Percentiles rank a stretch among this genome's conserved stretches.
Evolutionary conservation across 1,140 invertebrate species (phyloP).

Genomic region (Ganaspis sp.): DNA sequence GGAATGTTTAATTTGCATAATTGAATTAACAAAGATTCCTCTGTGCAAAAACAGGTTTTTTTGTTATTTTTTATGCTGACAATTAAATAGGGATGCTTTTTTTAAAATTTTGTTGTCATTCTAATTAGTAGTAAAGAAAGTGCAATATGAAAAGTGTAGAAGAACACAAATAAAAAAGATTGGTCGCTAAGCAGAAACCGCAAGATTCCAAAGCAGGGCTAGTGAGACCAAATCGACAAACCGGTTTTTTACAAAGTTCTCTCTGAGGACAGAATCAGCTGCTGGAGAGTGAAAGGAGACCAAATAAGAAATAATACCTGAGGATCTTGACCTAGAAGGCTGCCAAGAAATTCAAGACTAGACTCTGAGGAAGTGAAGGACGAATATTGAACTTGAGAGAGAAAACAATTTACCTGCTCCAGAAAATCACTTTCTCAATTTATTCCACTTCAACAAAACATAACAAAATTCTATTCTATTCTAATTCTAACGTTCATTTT

Average conservation of each 20-base stretch:
- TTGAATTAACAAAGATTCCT: too few relatives aligned
- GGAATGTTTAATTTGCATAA: too few relatives aligned
- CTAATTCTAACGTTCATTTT: too few relatives aligned
- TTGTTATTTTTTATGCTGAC: neutral
- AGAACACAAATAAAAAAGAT: constrained; percentile 14
- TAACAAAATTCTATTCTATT: too few relatives aligned
- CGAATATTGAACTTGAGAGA: neutral
- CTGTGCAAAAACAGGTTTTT: too few relatives aligned
- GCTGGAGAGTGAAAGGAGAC: constrained; percentile 32
- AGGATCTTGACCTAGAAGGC: constrained; percentile 23
- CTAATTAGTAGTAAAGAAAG: neutral
- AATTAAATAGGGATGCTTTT: too few relatives aligned
- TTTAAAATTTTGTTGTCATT: neutral
- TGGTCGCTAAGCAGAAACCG: constrained; percentile 27
- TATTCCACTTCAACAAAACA: too few relatives aligned
- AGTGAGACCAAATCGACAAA: constrained; percentile 31
- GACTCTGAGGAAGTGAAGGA: neutral
- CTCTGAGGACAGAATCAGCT: constrained; percentile 12
- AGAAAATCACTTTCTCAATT: too few relatives aligned
- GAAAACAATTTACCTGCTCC: too few relatives aligned
- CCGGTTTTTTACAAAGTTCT: constrained; percentile 35
- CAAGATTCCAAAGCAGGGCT: constrained; percentile 32
- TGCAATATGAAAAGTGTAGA: neutral
- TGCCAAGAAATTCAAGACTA: constrained; percentile 20
- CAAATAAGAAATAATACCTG: constrained; percentile 25